A percentile compares a stretch with the other conserved stretches of the same genome.
These are phyloP conservation scores for Acleris cristana DNA, from an alignment of 2,888 invertebrate species.

Conservation along the genomic window DNA sequence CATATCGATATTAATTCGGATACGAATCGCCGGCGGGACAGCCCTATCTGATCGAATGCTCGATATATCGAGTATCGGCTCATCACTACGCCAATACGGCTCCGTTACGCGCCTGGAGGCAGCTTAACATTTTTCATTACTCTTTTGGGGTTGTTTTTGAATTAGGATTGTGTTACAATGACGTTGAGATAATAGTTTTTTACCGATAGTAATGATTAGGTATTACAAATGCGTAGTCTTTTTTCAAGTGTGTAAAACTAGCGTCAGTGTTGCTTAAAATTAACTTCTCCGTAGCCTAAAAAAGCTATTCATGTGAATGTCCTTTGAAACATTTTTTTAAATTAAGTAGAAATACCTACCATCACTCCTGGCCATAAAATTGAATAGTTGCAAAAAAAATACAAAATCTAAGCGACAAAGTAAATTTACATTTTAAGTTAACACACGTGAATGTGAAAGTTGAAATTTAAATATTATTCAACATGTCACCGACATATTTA, in stretches of 20 bases:
- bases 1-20: conserved; percentile 78
- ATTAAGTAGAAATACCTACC: too few species aligned
- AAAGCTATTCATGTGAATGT: too few species aligned
- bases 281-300: too few species aligned
- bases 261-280: too few species aligned
- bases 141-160: conserved; percentile 25
- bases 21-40: conserved; percentile 72
- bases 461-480: conserved; percentile 22
- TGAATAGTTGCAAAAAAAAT: too few species aligned
- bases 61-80: conserved; percentile 53
- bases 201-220: neutral
- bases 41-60: conserved; percentile 39
- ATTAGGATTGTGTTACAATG: conserved; percentile 18
- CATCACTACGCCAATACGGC: conserved; percentile 44
- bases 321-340: too few species aligned
- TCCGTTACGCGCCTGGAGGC: conserved; percentile 61
- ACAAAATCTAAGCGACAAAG: neutral
- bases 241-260: too few species aligned
- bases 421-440: conserved; percentile 20
- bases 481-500: conserved; percentile 19
- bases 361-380: too few species aligned
- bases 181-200: neutral
- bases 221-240: too few species aligned
- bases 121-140: conserved; percentile 36
- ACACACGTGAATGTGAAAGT: neutral